phyloP scores from a whole-genome alignment of 2,113 vertebrate species.

The Odobenus rosmarus region DNA sequence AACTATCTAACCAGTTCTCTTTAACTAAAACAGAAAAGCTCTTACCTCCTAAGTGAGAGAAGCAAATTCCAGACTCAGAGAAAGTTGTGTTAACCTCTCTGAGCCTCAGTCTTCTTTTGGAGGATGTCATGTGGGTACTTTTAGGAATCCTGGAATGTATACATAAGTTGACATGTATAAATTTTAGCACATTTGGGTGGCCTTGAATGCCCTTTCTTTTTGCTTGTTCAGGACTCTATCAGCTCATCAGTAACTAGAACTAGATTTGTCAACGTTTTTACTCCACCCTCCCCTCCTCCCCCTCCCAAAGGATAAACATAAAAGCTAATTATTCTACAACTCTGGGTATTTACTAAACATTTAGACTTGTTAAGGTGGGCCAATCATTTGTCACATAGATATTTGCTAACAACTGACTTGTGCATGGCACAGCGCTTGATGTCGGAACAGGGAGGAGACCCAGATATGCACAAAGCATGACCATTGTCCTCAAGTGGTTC shows the following conservation, averaged over 20 bases:
- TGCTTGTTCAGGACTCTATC: background rate
- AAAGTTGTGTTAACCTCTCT: background rate
- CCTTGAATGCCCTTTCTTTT: background rate
- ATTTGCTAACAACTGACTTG: background rate
- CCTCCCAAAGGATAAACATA: background rate
- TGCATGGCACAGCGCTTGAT: background rate
- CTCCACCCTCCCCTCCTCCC: background rate
- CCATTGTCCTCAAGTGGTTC: background rate
- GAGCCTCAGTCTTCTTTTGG: background rate
- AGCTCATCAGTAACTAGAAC: slow-evolving; percentile 1
- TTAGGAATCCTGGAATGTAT: background rate
- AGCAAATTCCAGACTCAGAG: background rate
- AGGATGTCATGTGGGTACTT: background rate
- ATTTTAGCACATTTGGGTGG: slow-evolving; percentile 15
- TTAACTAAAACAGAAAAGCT: background rate
- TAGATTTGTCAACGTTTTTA: background rate
- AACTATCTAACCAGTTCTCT: background rate
- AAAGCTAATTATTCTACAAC: background rate
- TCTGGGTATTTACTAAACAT: slow-evolving; percentile 25
- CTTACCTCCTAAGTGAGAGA: background rate
- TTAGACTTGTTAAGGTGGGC: background rate
- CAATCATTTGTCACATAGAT: background rate
- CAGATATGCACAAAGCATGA: background rate
- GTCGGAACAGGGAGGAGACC: background rate
- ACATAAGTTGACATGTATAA: background rate